A percentile compares a stretch with the other conserved stretches of the same genome.
These are phyloP conservation scores for Athene cunicularia DNA, from an alignment of 2,113 vertebrate genomes.

Conservation along the genomic window DNA sequence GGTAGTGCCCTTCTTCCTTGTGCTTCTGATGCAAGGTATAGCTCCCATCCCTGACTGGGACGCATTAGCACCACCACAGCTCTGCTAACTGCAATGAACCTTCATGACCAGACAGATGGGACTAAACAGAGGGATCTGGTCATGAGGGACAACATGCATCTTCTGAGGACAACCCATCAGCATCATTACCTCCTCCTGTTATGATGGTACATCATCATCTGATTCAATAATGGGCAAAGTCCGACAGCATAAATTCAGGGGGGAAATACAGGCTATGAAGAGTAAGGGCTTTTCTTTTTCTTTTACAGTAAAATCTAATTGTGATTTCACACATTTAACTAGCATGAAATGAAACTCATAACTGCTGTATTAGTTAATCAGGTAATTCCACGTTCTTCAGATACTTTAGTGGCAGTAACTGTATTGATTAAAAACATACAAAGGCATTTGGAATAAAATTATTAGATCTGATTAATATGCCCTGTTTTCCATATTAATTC, in stretches of 20 bases:
- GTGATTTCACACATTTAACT: neutral
- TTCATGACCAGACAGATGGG: neutral
- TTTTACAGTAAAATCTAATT: neutral
- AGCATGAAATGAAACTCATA: neutral
- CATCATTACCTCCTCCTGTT: neutral
- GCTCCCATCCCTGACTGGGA: neutral
- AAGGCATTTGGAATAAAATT: neutral
- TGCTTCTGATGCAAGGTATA: neutral
- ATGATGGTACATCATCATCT: neutral
- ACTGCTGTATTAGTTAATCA: neutral
- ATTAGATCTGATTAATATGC: neutral
- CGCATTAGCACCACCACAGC: accelerated
- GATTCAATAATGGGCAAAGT: neutral
- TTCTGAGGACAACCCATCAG: neutral
- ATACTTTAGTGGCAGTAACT: neutral
- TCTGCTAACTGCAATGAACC: neutral
- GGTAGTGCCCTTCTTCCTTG: neutral
- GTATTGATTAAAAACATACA: neutral
- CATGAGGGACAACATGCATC: neutral
- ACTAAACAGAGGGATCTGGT: neutral
- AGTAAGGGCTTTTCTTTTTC: neutral
- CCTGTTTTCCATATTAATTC: neutral
- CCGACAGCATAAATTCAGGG: neutral
- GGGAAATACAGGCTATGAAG: neutral
- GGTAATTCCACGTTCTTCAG: neutral